These are phyloP conservation scores for Bungarus multicinctus DNA, from an alignment of 2,113 vertebrate species.

Conservation along the genomic window DNA sequence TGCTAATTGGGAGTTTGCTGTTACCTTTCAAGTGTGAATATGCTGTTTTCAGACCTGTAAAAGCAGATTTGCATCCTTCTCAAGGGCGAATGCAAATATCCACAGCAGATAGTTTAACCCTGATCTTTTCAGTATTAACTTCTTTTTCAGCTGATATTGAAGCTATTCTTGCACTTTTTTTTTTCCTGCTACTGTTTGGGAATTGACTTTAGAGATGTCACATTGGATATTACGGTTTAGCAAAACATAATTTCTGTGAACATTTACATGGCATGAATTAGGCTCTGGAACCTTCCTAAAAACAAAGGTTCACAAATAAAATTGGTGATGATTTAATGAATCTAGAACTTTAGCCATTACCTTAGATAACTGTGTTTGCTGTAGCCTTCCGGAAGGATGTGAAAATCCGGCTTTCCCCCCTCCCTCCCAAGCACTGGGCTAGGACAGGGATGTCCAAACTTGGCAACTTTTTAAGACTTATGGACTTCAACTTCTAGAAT, in stretches of 20 bases:
- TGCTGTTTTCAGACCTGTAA: neutral
- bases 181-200: neutral
- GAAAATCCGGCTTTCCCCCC: neutral
- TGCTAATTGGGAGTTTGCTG: constrained; percentile 21
- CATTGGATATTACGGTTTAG: neutral
- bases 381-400: neutral
- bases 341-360: neutral
- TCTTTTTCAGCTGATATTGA: neutral
- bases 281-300: neutral
- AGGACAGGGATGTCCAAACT: neutral
- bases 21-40: neutral
- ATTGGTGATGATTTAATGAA: neutral
- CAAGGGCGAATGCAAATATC: neutral
- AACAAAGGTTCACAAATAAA: neutral
- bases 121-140: neutral
- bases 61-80: neutral
- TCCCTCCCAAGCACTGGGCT: neutral
- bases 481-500: neutral
- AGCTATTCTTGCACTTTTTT: neutral
- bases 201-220: neutral
- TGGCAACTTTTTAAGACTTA: neutral
- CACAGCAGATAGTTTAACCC: neutral
- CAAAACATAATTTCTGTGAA: neutral
- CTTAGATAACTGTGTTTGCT: neutral
- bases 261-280: too few relatives aligned